These are phyloP conservation scores for Eledone cirrhosa DNA, from an alignment of 2,888 invertebrate species.

Conservation along the genomic window DNA sequence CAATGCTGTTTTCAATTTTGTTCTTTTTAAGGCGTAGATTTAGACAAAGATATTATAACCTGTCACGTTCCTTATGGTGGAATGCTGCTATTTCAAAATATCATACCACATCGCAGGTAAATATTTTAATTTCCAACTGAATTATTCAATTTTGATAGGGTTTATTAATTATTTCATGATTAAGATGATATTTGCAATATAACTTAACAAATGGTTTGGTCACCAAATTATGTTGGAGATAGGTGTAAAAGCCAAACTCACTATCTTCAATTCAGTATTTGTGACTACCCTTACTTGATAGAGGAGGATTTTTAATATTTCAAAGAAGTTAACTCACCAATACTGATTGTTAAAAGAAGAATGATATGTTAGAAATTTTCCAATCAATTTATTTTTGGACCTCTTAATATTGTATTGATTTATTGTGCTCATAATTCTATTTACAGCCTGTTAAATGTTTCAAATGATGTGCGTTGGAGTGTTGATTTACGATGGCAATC, in stretches of 20 bases:
- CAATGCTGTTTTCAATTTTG: background rate
- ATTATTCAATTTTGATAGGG: no score
- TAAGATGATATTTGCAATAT: no score
- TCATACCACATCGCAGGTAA: slow-evolving; percentile 62
- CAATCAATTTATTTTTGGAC: background rate
- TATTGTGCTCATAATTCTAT: background rate
- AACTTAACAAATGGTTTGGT: no score
- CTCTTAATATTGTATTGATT: no score
- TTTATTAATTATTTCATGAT: no score
- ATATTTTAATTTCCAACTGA: background rate
- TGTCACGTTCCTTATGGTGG: slow-evolving; percentile 61
- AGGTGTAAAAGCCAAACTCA: no score
- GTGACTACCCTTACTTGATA: no score
- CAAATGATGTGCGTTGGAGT: slow-evolving; percentile 61
- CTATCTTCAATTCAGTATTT: no score
- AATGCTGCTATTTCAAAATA: slow-evolving; percentile 61
- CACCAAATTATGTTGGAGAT: no score
- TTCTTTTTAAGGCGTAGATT: slow-evolving; percentile 45
- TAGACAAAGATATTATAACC: slow-evolving; percentile 52
- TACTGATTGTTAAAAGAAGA: background rate
- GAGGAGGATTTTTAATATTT: background rate
- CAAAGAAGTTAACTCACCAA: background rate
- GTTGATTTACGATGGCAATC: slow-evolving; percentile 63
- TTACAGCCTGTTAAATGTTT: slow-evolving; percentile 54
- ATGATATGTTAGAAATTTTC: background rate